A percentile compares a stretch with the other conserved stretches of the same genome.
These are phyloP conservation scores for Phragmatobia fuliginosa DNA, from an alignment of 2,888 invertebrate species.

Conservation along the genomic window DNA sequence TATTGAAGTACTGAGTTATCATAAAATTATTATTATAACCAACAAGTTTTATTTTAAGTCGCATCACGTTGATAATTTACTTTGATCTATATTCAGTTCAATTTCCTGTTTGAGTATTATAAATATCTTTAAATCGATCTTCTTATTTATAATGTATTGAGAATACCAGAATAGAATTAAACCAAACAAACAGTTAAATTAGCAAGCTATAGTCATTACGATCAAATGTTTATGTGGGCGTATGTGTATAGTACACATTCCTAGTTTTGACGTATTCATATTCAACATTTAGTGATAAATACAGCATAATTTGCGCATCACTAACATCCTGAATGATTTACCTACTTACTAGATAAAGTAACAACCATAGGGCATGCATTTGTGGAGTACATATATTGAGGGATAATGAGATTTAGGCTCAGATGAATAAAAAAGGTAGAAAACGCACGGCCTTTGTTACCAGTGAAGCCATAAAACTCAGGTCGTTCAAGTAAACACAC, in stretches of 20 bases:
- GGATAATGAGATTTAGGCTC: too few species aligned
- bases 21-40: background rate
- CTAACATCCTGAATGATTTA: background rate
- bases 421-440: too few species aligned
- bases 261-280: background rate
- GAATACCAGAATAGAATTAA: slow-evolving; percentile 24
- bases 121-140: slow-evolving; percentile 10
- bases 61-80: background rate
- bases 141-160: background rate
- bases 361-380: background rate
- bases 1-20: background rate
- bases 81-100: slow-evolving; percentile 10
- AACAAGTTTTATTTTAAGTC: background rate
- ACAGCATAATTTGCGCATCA: background rate
- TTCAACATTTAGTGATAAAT: slow-evolving; percentile 1
- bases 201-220: slow-evolving; percentile 17
- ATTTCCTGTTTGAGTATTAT: slow-evolving; percentile 29
- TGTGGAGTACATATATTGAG: too few species aligned
- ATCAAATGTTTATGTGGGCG: slow-evolving; percentile 22
- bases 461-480: too few species aligned
- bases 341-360: background rate
- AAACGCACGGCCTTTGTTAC: too few species aligned
- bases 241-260: slow-evolving; percentile 16
- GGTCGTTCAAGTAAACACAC: too few species aligned
- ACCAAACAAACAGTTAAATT: slow-evolving; percentile 31